Percentiles rank a stretch among this genome's conserved stretches.
Conservation (phyloP, 2,888 invertebrate species). For the Anthrax anthrax region DNA sequence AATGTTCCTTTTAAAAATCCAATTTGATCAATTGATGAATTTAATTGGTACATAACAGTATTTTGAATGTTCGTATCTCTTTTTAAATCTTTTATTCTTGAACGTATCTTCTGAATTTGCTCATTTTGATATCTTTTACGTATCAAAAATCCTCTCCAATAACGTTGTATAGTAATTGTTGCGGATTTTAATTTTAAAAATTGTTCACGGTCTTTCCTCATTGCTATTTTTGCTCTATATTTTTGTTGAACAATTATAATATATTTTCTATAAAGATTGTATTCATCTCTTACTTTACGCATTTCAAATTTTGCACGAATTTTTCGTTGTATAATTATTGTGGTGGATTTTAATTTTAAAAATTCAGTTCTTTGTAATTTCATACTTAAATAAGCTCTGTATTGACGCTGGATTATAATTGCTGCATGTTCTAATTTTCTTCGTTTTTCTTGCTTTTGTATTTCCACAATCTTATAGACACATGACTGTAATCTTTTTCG, state of each 20-base stretch:
- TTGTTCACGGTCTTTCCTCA: slow-evolving; percentile 16
- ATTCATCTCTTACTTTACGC: not conserved
- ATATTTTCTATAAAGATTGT: not conserved
- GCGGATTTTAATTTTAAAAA: slow-evolving; percentile 18
- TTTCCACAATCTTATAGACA: slow-evolving; percentile 11
- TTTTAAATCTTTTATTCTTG: slow-evolving; percentile 21
- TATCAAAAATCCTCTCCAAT: slow-evolving; percentile 39
- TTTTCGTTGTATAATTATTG: slow-evolving; percentile 16
- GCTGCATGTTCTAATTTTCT: slow-evolving; percentile 13
- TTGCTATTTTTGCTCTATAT: slow-evolving; percentile 21
- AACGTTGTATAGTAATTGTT: slow-evolving; percentile 48
- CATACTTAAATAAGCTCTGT: slow-evolving; percentile 21
- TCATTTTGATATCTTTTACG: slow-evolving; percentile 23
- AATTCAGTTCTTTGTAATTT: slow-evolving; percentile 4
- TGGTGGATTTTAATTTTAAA: slow-evolving; percentile 7
- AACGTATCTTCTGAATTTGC: slow-evolving; percentile 20
- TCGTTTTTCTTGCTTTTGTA: slow-evolving; percentile 19
- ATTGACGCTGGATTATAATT: slow-evolving; percentile 23
- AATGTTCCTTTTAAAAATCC: slow-evolving; percentile 23
- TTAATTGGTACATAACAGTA: slow-evolving; percentile 25
- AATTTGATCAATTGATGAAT: slow-evolving; percentile 25
- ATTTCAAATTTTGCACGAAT: slow-evolving; percentile 18
- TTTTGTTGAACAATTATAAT: slow-evolving; percentile 24
- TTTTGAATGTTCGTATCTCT: slow-evolving; percentile 17
- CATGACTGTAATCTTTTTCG: too few relatives aligned